Evolutionary conservation across 2,113 vertebrate genomes (phyloP).

Genomic region (Poeciliopsis occidentalis): DNA sequence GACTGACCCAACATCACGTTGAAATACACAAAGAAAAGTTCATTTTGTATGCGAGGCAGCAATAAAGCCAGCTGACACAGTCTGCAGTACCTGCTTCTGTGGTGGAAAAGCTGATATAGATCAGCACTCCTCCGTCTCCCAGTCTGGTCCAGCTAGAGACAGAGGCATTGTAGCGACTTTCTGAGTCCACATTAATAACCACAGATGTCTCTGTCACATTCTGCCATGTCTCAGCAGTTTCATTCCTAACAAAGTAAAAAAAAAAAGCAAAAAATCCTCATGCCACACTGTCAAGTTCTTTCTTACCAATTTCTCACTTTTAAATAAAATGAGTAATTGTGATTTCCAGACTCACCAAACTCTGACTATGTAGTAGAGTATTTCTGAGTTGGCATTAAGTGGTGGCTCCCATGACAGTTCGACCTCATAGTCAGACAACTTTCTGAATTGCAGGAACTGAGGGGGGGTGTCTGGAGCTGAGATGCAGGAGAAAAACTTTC

Average conservation of each 20-base stretch:
- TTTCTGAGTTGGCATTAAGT: slow-evolving; percentile 90
- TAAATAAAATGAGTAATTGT: slow-evolving; percentile 14
- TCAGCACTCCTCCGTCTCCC: slow-evolving; percentile 87
- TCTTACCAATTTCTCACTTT: background rate
- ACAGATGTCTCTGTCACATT: slow-evolving; percentile 83
- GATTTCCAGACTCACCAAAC: slow-evolving; percentile 87
- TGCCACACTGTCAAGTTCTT: background rate
- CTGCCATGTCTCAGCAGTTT: slow-evolving; percentile 81
- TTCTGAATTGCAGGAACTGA: slow-evolving; percentile 84
- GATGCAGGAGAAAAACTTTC: slow-evolving; percentile 72
- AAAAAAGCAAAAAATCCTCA: background rate
- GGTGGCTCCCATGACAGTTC: slow-evolving; percentile 94
- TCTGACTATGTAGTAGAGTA: slow-evolving; percentile 91
- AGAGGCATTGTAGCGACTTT: slow-evolving; percentile 84
- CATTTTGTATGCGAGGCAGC: background rate
- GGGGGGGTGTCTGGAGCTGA: slow-evolving; percentile 92
- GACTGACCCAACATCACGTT: background rate
- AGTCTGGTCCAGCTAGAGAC: slow-evolving; percentile 90
- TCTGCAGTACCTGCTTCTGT: slow-evolving; percentile 84
- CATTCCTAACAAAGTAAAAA: slow-evolving; percentile 68
- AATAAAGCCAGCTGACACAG: background rate
- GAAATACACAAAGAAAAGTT: background rate
- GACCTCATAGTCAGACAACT: slow-evolving; percentile 90
- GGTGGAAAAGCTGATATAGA: slow-evolving; percentile 84
- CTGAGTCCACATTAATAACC: slow-evolving; percentile 86